Conservation (phyloP, 2,888 invertebrate species). For the Tipula vernalis region DNA sequence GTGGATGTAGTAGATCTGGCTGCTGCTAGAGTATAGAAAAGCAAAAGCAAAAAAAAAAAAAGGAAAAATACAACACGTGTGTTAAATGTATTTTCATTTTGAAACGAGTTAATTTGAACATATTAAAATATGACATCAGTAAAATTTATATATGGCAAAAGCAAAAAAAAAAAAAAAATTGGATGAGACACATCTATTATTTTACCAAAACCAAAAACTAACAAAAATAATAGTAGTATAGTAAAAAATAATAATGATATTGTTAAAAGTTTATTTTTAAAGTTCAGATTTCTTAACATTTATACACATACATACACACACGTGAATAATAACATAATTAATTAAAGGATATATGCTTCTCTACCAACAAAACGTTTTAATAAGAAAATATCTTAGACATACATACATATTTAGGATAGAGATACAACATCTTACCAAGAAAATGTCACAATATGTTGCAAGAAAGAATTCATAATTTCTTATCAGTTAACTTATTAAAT, state of each 20-base stretch:
- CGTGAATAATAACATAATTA: slow-evolving; percentile 4
- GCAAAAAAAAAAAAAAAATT: neutral
- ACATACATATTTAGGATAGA: neutral
- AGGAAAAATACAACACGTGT: slow-evolving; percentile 6
- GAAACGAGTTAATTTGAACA: slow-evolving; percentile 8
- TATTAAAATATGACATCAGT: slow-evolving; percentile 1
- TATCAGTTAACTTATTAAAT: neutral
- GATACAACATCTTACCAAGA: neutral
- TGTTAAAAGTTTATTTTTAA: neutral
- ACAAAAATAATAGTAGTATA: neutral
- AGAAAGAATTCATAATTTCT: neutral
- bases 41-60: neutral
- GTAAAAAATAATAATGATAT: neutral
- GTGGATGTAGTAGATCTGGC: neutral
- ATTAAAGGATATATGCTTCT: neutral
- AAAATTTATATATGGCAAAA: neutral
- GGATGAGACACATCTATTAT: slow-evolving; percentile 8
- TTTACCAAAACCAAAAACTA: neutral
- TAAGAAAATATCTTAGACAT: neutral
- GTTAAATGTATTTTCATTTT: slow-evolving; percentile 10
- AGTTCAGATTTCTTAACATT: neutral
- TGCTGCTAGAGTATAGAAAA: neutral
- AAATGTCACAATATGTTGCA: neutral
- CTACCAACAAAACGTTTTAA: neutral
- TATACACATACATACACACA: neutral